Evolutionary conservation across 2,113 vertebrate genomes (phyloP).

Genomic region (Copsychus sechellarum): DNA sequence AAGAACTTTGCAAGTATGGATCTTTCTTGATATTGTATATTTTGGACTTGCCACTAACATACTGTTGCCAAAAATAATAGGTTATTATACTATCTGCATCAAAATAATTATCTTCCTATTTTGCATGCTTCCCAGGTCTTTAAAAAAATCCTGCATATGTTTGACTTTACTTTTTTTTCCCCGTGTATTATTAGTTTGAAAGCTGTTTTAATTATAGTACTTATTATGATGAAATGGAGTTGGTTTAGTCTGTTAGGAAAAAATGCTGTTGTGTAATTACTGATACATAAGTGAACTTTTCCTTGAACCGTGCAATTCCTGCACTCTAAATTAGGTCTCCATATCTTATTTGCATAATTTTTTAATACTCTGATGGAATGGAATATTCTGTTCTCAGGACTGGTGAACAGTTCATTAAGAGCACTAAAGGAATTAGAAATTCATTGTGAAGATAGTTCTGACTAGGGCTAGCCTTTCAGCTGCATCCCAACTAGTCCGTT

Average conservation of each 20-base stretch:
- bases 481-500: background rate
- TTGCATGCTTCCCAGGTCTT: background rate
- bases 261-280: slow-evolving; percentile 26
- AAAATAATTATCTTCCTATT: background rate
- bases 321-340: slow-evolving; percentile 20
- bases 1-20: background rate
- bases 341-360: slow-evolving; percentile 32
- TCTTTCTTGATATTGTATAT: background rate
- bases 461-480: background rate
- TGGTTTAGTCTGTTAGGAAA: slow-evolving; percentile 27
- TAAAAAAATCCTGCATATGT: background rate
- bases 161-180: slow-evolving; percentile 13
- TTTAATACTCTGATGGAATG: background rate
- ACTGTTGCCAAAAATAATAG: background rate
- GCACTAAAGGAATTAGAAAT: background rate
- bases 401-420: background rate
- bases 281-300: slow-evolving; percentile 21
- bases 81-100: background rate
- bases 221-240: slow-evolving; percentile 39
- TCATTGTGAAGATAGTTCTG: background rate
- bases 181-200: slow-evolving; percentile 23
- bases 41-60: background rate
- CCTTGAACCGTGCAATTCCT: slow-evolving; percentile 9
- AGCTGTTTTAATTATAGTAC: slow-evolving; percentile 40
- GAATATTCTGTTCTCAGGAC: slow-evolving; percentile 10